Conservation (phyloP, 2,888 invertebrate genomes). For the Hydroisotoma schaefferi region DNA sequence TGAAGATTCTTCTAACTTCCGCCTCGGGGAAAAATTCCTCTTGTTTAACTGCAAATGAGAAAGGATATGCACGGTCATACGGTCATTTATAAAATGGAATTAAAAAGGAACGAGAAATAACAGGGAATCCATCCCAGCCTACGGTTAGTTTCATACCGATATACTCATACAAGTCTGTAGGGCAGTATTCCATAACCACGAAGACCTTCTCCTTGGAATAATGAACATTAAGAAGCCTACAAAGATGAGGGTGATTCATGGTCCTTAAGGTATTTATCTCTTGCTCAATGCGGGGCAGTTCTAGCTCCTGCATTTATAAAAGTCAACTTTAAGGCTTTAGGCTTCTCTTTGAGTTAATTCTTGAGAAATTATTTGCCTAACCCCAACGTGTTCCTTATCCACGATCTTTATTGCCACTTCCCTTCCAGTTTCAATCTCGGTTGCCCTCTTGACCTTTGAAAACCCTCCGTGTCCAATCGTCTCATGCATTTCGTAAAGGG, state of each 20-base stretch:
- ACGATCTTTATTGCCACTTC: conserved; percentile 78
- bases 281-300: conserved; percentile 66
- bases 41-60: conserved; percentile 59
- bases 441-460: conserved; percentile 74
- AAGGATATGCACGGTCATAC: not conserved
- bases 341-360: not conserved
- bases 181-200: conserved; percentile 74
- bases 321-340: not conserved
- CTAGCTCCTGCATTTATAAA: conserved; percentile 56
- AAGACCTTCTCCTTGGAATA: conserved; percentile 70
- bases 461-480: conserved; percentile 73
- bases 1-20: conserved; percentile 69
- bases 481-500: conserved; percentile 64
- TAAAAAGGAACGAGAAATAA: not conserved
- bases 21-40: conserved; percentile 63
- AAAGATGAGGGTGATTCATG: conserved; percentile 69
- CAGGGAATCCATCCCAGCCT: too few relatives aligned
- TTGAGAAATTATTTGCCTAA: not conserved
- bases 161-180: conserved; percentile 78
- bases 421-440: conserved; percentile 69
- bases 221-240: conserved; percentile 71
- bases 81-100: too few relatives aligned
- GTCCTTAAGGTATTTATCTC: conserved; percentile 70
- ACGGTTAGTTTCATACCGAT: conserved; percentile 61
- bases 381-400: conserved; percentile 68